A percentile compares a stretch with the other conserved stretches of the same genome.
Evolutionary conservation across 2,113 vertebrate genomes (phyloP).

Genomic region (Neolamprologus kungweensis): DNA sequence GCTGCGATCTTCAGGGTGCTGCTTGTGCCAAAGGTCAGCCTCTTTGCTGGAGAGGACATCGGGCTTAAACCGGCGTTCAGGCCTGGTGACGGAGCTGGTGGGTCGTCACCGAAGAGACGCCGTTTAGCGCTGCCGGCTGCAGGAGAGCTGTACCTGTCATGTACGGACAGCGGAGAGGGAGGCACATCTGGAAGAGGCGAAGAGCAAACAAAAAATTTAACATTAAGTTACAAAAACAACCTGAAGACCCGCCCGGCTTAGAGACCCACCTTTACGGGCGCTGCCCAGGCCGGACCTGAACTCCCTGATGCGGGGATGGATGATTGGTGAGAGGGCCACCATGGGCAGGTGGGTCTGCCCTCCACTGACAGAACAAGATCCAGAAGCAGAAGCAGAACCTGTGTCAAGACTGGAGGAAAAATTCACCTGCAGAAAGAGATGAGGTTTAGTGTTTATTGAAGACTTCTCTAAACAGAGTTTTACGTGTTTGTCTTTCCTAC

Average conservation of each 20-base stretch:
- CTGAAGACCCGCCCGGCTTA: accelerated
- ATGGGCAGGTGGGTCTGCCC: conserved; percentile 81
- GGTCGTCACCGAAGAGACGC: conserved; percentile 91
- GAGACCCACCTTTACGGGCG: conserved; percentile 73
- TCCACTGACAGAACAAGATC: neutral
- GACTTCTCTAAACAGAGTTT: neutral
- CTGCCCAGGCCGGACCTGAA: conserved; percentile 83
- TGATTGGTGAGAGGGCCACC: conserved; percentile 86
- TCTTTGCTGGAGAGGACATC: conserved; percentile 68
- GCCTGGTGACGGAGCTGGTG: conserved; percentile 48
- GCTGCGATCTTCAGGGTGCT: conserved; percentile 46
- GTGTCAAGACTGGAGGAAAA: conserved; percentile 88
- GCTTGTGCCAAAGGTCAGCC: conserved; percentile 35
- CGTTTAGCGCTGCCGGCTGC: conserved; percentile 90
- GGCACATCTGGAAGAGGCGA: conserved; percentile 71
- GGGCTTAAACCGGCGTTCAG: conserved; percentile 50
- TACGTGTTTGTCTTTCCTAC: neutral
- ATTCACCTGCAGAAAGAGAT: conserved; percentile 76
- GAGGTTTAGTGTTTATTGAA: accelerated
- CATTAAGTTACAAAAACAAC: neutral
- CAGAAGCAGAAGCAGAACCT: conserved; percentile 41
- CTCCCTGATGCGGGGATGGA: conserved; percentile 95
- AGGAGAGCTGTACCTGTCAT: conserved; percentile 93
- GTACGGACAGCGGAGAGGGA: conserved; percentile 80
- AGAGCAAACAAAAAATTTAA: neutral